Evolutionary conservation across 30 jellyfish, hydroid and myxozoan species (phyloP).

Genomic region (Aurelia aurita): DNA sequence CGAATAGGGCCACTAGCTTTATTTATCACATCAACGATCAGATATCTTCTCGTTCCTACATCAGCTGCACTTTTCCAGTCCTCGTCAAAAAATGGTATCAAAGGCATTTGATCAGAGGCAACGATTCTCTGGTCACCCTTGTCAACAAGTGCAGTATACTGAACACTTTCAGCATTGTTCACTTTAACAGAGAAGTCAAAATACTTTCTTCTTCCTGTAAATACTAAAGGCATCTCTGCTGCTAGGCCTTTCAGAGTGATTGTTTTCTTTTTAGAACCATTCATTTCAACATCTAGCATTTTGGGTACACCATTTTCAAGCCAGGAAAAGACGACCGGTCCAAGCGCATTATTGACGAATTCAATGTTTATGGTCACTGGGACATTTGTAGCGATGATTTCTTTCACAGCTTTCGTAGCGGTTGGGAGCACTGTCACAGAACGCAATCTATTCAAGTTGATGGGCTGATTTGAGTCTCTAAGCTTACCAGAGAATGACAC

Average conservation of each 20-base stretch:
- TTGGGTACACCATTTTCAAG: slow-evolving; percentile 6
- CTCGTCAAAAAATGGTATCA: slow-evolving; percentile 20
- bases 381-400: slow-evolving; percentile 19
- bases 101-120: slow-evolving; percentile 10
- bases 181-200: slow-evolving; percentile 31
- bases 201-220: slow-evolving; percentile 30
- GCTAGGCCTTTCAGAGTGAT: slow-evolving; percentile 18
- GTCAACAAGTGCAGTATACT: neutral
- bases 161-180: slow-evolving; percentile 7
- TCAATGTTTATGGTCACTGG: slow-evolving; percentile 10
- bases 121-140: neutral
- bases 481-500: slow-evolving; percentile 5
- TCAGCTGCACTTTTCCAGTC: neutral
- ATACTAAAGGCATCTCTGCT: neutral
- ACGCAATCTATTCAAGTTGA: slow-evolving; percentile 6
- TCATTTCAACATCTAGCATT: slow-evolving; percentile 1
- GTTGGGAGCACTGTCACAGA: slow-evolving; percentile 31
- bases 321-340: slow-evolving; percentile 43
- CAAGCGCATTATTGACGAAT: slow-evolving; percentile 14
- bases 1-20: slow-evolving; percentile 24
- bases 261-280: neutral
- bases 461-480: slow-evolving; percentile 9
- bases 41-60: neutral
- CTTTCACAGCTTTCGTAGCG: neutral
- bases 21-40: slow-evolving; percentile 28